Evolutionary conservation across 2,113 vertebrate species (phyloP).

Genomic region (Martes martes): DNA sequence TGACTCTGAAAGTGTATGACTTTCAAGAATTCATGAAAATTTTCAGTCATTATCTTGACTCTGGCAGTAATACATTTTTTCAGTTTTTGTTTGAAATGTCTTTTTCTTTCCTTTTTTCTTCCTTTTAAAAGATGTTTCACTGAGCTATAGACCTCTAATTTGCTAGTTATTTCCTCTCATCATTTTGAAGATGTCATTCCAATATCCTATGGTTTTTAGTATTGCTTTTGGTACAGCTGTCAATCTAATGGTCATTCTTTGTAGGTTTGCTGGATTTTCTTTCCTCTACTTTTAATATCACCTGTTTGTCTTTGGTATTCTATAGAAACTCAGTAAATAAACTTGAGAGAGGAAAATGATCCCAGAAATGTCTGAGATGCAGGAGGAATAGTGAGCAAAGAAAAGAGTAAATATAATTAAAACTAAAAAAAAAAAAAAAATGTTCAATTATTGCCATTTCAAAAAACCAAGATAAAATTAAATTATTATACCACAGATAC

Average conservation of each 20-base stretch:
- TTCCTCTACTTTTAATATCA: background rate
- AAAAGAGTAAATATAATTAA: background rate
- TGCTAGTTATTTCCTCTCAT: background rate
- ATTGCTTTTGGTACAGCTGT: background rate
- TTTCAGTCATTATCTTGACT: background rate
- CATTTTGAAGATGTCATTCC: background rate
- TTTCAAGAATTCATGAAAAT: background rate
- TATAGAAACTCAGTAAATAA: background rate
- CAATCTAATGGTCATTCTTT: background rate
- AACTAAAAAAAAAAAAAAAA: background rate
- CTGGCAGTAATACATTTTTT: background rate
- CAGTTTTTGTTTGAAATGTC: background rate
- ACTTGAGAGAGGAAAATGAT: background rate
- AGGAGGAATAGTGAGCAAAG: background rate
- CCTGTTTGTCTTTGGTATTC: background rate
- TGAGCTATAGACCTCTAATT: background rate
- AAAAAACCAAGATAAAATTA: background rate
- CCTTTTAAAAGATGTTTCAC: background rate
- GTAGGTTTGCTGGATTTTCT: background rate
- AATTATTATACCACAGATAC: background rate
- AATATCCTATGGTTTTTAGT: background rate
- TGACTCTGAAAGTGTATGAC: background rate
- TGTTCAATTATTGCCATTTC: background rate
- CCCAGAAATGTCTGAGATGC: background rate
- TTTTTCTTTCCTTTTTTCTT: background rate